A percentile compares a stretch with the other conserved stretches of the same genome.
phyloP scores from a whole-genome alignment of 2,113 vertebrate species.

The Aegithalos caudatus region DNA sequence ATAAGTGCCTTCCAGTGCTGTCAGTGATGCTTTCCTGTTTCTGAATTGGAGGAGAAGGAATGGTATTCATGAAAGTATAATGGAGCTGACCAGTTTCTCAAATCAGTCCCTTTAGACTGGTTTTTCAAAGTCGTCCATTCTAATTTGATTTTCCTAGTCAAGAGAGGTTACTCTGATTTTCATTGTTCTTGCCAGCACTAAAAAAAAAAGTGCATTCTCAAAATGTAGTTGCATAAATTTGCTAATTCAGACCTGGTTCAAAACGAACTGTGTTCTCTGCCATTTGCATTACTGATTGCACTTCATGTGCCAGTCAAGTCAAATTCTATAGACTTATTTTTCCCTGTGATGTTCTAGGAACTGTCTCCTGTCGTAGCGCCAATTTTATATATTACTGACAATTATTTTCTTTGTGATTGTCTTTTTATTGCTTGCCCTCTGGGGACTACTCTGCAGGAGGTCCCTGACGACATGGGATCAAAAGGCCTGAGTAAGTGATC shows the following conservation, averaged over 20 bases:
- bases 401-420: slow-evolving; percentile 93
- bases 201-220: neutral
- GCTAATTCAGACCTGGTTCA: neutral
- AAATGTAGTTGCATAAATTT: neutral
- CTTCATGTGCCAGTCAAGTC: neutral
- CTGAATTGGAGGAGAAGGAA: neutral
- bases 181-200: neutral
- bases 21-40: neutral
- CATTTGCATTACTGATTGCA: neutral
- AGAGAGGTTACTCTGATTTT: neutral
- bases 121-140: neutral
- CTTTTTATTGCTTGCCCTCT: slow-evolving; percentile 86
- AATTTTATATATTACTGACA: slow-evolving; percentile 84
- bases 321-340: neutral
- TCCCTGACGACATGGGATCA: slow-evolving; percentile 92
- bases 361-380: slow-evolving; percentile 77
- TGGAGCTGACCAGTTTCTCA: neutral
- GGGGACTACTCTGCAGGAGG: slow-evolving; percentile 91
- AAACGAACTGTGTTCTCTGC: neutral
- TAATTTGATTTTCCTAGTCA: neutral
- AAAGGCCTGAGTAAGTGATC: slow-evolving; percentile 97
- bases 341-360: slow-evolving; percentile 80
- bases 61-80: neutral
- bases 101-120: neutral
- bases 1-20: neutral